These are phyloP conservation scores for Nemopilema nomurai DNA, from an alignment of 30 jellyfish, hydroid and myxozoan genomes.

Conservation along the genomic window DNA sequence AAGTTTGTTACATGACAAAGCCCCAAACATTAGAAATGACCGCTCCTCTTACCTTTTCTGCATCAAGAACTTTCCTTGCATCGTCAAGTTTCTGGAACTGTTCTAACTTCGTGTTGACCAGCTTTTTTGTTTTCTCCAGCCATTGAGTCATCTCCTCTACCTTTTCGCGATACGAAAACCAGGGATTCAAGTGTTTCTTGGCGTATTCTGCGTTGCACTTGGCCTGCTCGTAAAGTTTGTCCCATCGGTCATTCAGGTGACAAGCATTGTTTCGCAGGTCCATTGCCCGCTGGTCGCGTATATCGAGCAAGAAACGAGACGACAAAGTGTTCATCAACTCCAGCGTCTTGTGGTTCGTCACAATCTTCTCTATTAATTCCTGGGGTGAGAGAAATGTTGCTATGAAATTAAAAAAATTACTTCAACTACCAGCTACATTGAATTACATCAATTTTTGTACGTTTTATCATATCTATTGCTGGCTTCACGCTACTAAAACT, in stretches of 20 bases:
- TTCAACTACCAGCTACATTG: too few relatives aligned
- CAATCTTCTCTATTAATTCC: slow-evolving; percentile 68
- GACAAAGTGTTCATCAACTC: slow-evolving; percentile 44
- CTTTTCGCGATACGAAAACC: slow-evolving; percentile 78
- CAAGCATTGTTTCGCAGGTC: slow-evolving; percentile 62
- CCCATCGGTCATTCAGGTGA: slow-evolving; percentile 81
- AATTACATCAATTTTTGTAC: neutral
- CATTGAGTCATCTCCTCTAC: slow-evolving; percentile 36
- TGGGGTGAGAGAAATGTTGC: neutral
- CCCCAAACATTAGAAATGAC: neutral
- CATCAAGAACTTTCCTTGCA: slow-evolving; percentile 25
- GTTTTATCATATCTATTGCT: too few relatives aligned
- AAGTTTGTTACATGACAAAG: too few relatives aligned
- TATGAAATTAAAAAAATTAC: neutral
- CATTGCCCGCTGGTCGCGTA: slow-evolving; percentile 71
- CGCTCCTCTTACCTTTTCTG: slow-evolving; percentile 33
- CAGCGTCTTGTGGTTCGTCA: slow-evolving; percentile 41
- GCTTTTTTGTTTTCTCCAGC: slow-evolving; percentile 48
- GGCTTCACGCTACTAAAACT: too few relatives aligned
- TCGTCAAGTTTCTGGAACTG: slow-evolving; percentile 27
- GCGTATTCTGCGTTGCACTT: slow-evolving; percentile 65
- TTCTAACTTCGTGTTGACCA: neutral
- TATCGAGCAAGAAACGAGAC: slow-evolving; percentile 27
- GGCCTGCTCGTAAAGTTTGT: slow-evolving; percentile 68
- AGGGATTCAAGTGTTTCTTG: slow-evolving; percentile 55